Conservation (phyloP, 2,797 vertebrate genomes). For the Synaphobranchus kaupii region DNA sequence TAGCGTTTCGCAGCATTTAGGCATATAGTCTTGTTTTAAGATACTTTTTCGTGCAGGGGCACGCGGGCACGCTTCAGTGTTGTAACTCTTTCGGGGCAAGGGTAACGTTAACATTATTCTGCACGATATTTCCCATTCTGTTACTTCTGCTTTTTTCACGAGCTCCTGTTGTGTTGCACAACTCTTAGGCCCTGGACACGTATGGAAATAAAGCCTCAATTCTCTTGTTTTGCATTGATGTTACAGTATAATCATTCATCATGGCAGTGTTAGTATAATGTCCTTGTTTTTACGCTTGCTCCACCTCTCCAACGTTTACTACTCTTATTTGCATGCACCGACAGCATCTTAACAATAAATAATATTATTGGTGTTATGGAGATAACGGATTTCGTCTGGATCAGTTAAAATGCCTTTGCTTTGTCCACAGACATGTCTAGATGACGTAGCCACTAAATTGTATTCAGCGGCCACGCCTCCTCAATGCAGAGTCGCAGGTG, state of each 20-base stretch:
- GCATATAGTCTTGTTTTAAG: neutral
- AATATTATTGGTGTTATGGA: neutral
- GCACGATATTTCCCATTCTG: neutral
- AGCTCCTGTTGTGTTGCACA: neutral
- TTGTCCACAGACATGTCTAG: neutral
- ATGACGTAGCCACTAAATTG: neutral
- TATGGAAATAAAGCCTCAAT: neutral
- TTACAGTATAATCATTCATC: neutral
- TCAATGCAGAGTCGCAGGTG: neutral
- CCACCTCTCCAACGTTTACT: neutral
- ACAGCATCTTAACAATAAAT: neutral
- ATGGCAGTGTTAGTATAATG: neutral
- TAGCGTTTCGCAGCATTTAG: neutral
- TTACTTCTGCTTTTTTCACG: neutral
- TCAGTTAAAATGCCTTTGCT: constrained; percentile 10
- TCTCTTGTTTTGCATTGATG: neutral
- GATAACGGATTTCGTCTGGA: neutral
- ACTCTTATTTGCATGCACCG: neutral
- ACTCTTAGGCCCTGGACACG: neutral
- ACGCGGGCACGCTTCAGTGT: neutral
- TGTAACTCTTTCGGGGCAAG: constrained; percentile 57
- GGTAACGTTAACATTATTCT: constrained; percentile 52
- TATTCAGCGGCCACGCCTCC: constrained; percentile 18
- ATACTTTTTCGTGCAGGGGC: constrained; percentile 31
- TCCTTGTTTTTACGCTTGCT: neutral